Conservation (phyloP, 2,113 vertebrate species). For the Ciconia maguari region DNA sequence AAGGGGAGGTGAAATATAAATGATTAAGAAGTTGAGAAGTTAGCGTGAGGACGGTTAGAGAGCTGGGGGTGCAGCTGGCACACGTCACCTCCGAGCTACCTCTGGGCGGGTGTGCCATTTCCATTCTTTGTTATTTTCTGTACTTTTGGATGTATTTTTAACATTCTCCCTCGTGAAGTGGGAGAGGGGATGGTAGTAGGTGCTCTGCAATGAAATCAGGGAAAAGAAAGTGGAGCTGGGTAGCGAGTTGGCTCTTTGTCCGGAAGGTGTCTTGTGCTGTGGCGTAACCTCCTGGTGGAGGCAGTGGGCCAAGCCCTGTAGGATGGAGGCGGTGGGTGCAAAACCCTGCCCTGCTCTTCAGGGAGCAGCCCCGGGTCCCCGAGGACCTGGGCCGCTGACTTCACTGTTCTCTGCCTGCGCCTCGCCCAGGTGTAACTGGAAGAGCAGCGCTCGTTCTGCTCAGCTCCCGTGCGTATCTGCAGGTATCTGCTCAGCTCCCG, state of each 20-base stretch:
- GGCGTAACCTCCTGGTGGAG: neutral
- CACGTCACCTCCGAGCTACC: neutral
- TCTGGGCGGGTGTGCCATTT: neutral
- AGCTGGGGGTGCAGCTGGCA: neutral
- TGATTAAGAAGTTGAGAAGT: neutral
- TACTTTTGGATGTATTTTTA: neutral
- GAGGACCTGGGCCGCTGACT: neutral
- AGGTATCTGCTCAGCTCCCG: too few relatives aligned
- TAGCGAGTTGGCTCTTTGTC: neutral
- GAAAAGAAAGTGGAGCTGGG: neutral
- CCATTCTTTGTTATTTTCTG: neutral
- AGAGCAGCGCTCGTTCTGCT: neutral
- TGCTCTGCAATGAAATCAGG: neutral
- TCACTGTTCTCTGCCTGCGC: neutral
- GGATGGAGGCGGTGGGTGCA: neutral
- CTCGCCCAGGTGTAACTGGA: neutral
- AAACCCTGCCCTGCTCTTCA: neutral
- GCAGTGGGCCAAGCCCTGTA: rapidly evolving
- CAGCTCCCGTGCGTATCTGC: rapidly evolving
- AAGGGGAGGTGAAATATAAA: neutral
- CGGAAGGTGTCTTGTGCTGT: neutral
- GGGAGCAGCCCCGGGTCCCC: neutral
- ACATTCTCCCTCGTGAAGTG: neutral
- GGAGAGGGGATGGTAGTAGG: neutral
- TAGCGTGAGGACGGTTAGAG: neutral